Conservation (phyloP, 2,113 vertebrate genomes). For the Psophia crepitans region DNA sequence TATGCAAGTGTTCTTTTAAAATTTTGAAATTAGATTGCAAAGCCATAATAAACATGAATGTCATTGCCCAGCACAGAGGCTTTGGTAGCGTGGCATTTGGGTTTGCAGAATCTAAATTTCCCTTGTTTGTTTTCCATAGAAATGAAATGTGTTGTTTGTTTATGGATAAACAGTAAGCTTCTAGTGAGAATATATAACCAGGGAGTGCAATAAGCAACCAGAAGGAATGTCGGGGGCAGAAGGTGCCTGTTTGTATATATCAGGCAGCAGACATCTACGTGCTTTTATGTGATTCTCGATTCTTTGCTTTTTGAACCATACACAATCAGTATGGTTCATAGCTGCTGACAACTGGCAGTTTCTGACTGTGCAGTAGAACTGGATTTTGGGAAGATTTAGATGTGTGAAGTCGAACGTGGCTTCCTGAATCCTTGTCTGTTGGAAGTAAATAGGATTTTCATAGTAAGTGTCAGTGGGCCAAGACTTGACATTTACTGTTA, state of each 20-base stretch:
- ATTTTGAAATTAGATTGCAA: not conserved
- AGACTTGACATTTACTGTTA: not conserved
- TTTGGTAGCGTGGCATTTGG: not conserved
- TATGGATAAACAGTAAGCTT: not conserved
- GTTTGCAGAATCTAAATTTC: not conserved
- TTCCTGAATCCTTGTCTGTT: not conserved
- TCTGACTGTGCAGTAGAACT: not conserved
- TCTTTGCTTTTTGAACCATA: not conserved
- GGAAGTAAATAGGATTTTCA: not conserved
- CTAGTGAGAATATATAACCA: not conserved
- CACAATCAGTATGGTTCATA: not conserved
- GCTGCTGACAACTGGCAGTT: not conserved
- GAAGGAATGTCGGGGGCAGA: not conserved
- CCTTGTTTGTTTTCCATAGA: not conserved
- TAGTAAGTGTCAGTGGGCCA: not conserved
- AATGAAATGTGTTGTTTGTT: not conserved
- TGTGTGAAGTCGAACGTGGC: not conserved
- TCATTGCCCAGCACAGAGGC: not conserved
- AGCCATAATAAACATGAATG: not conserved
- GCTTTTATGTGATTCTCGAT: not conserved
- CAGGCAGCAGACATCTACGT: not conserved
- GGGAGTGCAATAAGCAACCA: not conserved
- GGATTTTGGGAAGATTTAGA: not conserved
- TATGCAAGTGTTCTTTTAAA: not conserved
- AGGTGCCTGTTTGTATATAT: not conserved